These are phyloP conservation scores for Centrocercus urophasianus DNA, from an alignment of 2,113 vertebrate genomes.

Conservation along the genomic window DNA sequence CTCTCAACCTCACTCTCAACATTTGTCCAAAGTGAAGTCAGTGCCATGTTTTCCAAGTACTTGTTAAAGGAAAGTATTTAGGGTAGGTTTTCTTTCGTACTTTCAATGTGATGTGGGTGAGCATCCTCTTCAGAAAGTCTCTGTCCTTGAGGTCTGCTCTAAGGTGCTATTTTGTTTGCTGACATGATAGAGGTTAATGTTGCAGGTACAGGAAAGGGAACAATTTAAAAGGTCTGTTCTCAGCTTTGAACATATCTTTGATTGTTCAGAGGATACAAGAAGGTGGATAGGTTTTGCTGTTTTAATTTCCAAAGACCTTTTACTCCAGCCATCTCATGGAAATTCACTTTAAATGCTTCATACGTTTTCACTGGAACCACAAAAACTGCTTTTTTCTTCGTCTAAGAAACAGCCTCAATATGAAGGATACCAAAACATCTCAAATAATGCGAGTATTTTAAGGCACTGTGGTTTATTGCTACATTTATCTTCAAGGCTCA, in stretches of 20 bases:
- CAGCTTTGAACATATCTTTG: slow-evolving; percentile 15
- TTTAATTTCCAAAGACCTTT: background rate
- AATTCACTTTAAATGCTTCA: background rate
- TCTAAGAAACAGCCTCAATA: background rate
- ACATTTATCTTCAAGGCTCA: slow-evolving; percentile 19
- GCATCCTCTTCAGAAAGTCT: background rate
- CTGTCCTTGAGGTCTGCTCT: background rate
- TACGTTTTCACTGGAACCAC: background rate
- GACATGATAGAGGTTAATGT: background rate
- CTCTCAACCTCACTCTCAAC: background rate
- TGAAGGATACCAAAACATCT: slow-evolving; percentile 21
- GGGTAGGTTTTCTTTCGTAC: background rate
- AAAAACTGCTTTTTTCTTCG: background rate
- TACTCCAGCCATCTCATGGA: background rate
- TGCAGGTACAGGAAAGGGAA: background rate
- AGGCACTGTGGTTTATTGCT: slow-evolving; percentile 1
- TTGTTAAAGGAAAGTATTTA: background rate
- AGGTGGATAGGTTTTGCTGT: background rate
- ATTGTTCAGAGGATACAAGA: background rate
- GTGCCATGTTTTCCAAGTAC: background rate
- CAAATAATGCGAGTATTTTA: slow-evolving; percentile 11
- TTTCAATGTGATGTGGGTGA: background rate
- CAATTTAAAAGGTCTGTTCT: background rate
- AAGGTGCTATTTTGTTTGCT: background rate
- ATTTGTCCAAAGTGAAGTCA: background rate